Base-by-base conservation (phyloP, 2,797 vertebrate species). In the Melopsittacus undulatus region DNA sequence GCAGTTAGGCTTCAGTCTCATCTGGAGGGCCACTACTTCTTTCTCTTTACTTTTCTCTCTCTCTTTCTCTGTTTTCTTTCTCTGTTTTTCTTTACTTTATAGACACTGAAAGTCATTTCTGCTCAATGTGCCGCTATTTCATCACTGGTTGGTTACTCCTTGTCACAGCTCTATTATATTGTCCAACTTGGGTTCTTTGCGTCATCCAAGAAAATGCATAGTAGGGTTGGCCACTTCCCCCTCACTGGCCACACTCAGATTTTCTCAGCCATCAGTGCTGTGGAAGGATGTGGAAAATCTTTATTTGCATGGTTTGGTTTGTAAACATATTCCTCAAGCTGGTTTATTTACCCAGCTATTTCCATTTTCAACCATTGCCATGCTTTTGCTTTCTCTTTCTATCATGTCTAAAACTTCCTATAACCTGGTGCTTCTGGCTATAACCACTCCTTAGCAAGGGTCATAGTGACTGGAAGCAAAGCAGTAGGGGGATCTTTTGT, bases 281-380 rank as follows among this genome's bases (percentile, higher is more conserved):
- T 59, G 36, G 49, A 81, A 91, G 40, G 40, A 45, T 67, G 72
- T 87, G 70, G 40, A 27, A 83, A 82, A 61, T 20, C 23, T 64
- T 66, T 52, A 22, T 76, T 90, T 84, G 4, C 14, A 51, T 76
- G 27, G 56, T 9, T 70, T 84, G 8, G 14, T 70, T 68, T 70
- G 43, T 43, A 92, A 93, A 79, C 26, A 38, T 23, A n/a, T 97
- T 83, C n/a, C 52, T 84, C 38, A 67, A 36, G 11, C 27, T 75
- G 17, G 2, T 72, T 86, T 89, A 49, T 87, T 91, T 40, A 76
- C 27, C 36, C 17, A 4, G 13, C 8, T 92, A 15, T 83, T 92
- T 88, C 42, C 29, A 21, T 86, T 69, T 27, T 68, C 27, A 77
- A 11, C 8, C 7, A 5, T 62, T 94, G 87, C 48, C 13, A 30